Conservation (phyloP, 37 sponge, comb jelly and placozoan species). For the Dysidea cf. avara region DNA sequence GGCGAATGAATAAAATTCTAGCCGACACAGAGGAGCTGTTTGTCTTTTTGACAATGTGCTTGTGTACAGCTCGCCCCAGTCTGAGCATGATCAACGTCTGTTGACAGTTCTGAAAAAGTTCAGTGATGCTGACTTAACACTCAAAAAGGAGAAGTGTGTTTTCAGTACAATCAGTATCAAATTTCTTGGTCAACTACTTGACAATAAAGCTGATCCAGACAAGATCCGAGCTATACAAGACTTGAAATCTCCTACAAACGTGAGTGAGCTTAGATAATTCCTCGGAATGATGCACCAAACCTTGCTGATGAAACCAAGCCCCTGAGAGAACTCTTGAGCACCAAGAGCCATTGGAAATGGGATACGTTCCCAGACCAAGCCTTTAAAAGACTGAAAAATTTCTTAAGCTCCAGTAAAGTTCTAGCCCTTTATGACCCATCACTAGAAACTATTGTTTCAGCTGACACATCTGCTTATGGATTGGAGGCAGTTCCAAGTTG, state of each 20-base stretch:
- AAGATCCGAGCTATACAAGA: no score
- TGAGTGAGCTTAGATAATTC: constrained; percentile 20
- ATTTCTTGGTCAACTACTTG: constrained; percentile 39
- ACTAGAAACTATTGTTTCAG: neutral
- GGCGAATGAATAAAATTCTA: constrained; percentile 18
- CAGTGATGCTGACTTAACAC: constrained; percentile 7
- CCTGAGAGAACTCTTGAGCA: constrained; percentile 17
- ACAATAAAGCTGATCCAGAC: no score
- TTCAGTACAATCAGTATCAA: neutral
- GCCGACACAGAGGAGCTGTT: constrained; percentile 1
- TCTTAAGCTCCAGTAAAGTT: neutral
- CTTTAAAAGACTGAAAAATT: neutral
- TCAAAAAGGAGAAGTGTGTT: no score
- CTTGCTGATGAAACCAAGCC: constrained; percentile 14
- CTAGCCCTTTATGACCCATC: constrained; percentile 17
- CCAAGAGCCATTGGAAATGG: constrained; percentile 19
- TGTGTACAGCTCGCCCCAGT: neutral
- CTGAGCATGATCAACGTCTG: constrained; percentile 6
- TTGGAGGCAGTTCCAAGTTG: constrained; percentile 24
- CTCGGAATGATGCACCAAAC: constrained; percentile 35
- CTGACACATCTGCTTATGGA: neutral
- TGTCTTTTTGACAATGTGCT: constrained; percentile 22
- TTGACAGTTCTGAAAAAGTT: neutral
- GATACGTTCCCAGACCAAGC: neutral
- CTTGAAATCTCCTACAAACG: constrained; percentile 10